Percentiles rank a stretch among this genome's conserved stretches.
Evolutionary conservation across 2,888 invertebrate genomes (phyloP).

Genomic region (Himalopsyche tibetana): DNA sequence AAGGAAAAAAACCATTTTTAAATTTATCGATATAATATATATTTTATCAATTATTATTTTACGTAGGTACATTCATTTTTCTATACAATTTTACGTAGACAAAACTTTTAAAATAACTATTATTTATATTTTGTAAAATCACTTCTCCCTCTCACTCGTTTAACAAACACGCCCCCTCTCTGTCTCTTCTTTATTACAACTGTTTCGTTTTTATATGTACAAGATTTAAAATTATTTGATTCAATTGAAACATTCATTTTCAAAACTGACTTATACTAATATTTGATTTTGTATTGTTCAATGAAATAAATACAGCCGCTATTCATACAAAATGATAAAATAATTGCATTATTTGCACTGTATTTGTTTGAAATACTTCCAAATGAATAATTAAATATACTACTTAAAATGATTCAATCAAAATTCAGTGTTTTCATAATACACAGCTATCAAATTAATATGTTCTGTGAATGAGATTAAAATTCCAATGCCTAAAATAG

Average conservation of each 20-base stretch:
- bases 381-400: no score
- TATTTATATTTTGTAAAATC: slow-evolving; percentile 61
- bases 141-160: slow-evolving; percentile 51
- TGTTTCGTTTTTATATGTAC: slow-evolving; percentile 43
- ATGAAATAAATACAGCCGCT: no score
- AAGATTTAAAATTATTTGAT: slow-evolving; percentile 29
- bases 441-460: no score
- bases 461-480: no score
- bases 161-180: slow-evolving; percentile 49
- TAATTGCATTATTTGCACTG: no score
- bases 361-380: no score
- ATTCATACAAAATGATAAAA: no score
- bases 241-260: neutral
- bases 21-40: slow-evolving; percentile 64
- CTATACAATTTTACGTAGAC: slow-evolving; percentile 65
- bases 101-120: slow-evolving; percentile 59
- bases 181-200: slow-evolving; percentile 38
- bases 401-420: no score
- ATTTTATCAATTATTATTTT: slow-evolving; percentile 64
- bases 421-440: no score
- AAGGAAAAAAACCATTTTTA: slow-evolving; percentile 49
- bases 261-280: neutral
- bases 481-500: no score
- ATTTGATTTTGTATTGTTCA: no score
- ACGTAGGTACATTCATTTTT: slow-evolving; percentile 65